Base-by-base conservation (phyloP, 2,797 vertebrate genomes). In the Lithobates pipiens region DNA sequence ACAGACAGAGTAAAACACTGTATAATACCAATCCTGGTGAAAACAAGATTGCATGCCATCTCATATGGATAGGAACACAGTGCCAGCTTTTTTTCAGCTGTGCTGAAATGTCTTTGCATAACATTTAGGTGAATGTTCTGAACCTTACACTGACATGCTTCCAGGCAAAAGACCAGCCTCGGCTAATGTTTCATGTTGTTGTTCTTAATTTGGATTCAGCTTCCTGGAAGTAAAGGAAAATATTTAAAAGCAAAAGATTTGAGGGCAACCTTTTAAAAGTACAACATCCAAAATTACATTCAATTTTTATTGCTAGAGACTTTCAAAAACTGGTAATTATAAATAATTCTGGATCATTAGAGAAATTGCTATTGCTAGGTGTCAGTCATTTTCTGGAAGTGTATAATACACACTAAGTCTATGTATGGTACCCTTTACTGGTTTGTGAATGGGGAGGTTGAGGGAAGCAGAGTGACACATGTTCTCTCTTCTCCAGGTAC, bases 171-270 rank as follows among this genome's bases (percentile, higher is more conserved):
- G 25, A 75, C 25, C 25, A 82, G n/a, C n/a, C n/a, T 57, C 18
- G 18, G 27, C 39, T 80, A n/a, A 50, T 36, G 25, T 36, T 54
- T 71, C 46, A 80, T 80, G 44, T 80, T 44, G 67, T 80, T 80
- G 42, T 80, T 82, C 23, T 82, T 42, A 73, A 82, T 74, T 63
- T 65, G 34, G 25, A 54, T 44, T 44, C 7, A 21, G 11, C n/a
- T 73, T 82, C 70, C 34, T 82, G 71, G 70, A 72, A 42, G 57
- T 82, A 57, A 82, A 82, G 50, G 21, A 82, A n/a, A 82, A 63
- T 73, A 73, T 73, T 73, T 73, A 25, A 27, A 16, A 74, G 72
- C 10, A 74, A 36, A 82, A 21, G 2, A 36, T 54, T 21, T 71
- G 18, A 25, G 46, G 39, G 11, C 63, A 79, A 36, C 29, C 71